Evolutionary conservation across 1,140 invertebrate species (phyloP), one percentile per base, ranked within the genome.

Genomic region (Pseudomyrmex cubaensis): DNA sequence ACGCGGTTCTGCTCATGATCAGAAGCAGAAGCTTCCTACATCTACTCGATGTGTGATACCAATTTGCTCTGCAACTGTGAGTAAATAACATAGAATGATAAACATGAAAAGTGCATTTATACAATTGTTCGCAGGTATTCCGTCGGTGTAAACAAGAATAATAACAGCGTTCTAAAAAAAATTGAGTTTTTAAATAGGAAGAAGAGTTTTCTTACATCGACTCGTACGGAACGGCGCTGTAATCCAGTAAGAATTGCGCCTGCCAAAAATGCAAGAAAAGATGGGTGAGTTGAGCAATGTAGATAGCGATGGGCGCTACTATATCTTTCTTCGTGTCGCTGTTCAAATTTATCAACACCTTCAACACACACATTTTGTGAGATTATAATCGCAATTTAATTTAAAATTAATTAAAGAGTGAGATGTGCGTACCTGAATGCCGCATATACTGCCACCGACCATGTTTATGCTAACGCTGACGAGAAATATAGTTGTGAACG

Each of bases 321-420:
- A 78, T 78, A 46, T 78, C 76, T 35, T 35, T 35, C 20, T 78
- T 78, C 0, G 76, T 54, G 1, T 59, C 54, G 1, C 70, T 66
- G n/a, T 78, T 78, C 35, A 78, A 22, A 59, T 78, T 78, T n/a
- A 78, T 78, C 54, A 78, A 57, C 12, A 78, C 76, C 76, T 78
- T n/a, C 25, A 57, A 70, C 9, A 59, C 17, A 9, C 4, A 17
- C 4, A 7, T 7, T 46, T 4, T 48, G 2, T 22, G 7, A 10
- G 46, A 52, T 63, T 20, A 48, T 20, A 48, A 22, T 61, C 61
- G 5, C 35, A 35, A 35, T 35, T 35, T 35, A 35, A 35, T 35
- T 35, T 7, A 35, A 35, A 35, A 35, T 35, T 35, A 35, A 25
- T 25, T 25, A 25, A 25, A 25, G 25, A 25, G 25, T 25, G 25